Evolutionary conservation across 2,797 vertebrate genomes (phyloP).

Genomic region (Aulostomus chinensis): DNA sequence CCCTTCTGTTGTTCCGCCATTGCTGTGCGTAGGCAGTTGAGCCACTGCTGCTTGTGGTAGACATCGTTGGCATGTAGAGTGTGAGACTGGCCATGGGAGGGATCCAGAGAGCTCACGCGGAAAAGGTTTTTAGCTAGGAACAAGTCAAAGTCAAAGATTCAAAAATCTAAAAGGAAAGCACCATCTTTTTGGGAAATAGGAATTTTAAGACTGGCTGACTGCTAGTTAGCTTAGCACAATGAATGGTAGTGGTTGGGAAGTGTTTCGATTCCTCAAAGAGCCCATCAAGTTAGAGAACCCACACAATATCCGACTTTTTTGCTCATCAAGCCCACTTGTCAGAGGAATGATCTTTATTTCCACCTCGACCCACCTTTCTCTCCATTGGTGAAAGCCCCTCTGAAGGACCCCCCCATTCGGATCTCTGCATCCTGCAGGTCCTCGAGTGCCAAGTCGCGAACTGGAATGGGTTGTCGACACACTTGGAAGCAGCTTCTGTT

Average conservation of each 20-base stretch:
- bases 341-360: too few species aligned
- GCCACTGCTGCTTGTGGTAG: constrained; percentile 98
- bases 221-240: too few species aligned
- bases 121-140: constrained; percentile 92
- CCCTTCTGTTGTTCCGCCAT: constrained; percentile 81
- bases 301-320: too few species aligned
- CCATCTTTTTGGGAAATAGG: too few species aligned
- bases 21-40: constrained; percentile 87
- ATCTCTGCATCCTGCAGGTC: constrained; percentile 96
- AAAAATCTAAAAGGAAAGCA: too few species aligned
- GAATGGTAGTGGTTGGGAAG: too few species aligned
- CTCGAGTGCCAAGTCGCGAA: constrained; percentile 89
- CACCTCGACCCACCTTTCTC: constrained; percentile 88
- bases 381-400: constrained; percentile 91
- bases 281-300: too few species aligned
- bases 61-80: constrained; percentile 92
- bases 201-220: too few species aligned
- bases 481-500: constrained; percentile 94
- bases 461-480: constrained; percentile 93
- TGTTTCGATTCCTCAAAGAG: too few species aligned
- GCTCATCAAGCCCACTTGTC: too few species aligned
- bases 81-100: constrained; percentile 86
- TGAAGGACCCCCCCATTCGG: constrained; percentile 94
- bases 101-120: constrained; percentile 87
- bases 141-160: not conserved